A percentile compares a stretch with the other conserved stretches of the same genome.
Conservation (phyloP, 2,797 vertebrate species). For the Crenuchus spilurus region DNA sequence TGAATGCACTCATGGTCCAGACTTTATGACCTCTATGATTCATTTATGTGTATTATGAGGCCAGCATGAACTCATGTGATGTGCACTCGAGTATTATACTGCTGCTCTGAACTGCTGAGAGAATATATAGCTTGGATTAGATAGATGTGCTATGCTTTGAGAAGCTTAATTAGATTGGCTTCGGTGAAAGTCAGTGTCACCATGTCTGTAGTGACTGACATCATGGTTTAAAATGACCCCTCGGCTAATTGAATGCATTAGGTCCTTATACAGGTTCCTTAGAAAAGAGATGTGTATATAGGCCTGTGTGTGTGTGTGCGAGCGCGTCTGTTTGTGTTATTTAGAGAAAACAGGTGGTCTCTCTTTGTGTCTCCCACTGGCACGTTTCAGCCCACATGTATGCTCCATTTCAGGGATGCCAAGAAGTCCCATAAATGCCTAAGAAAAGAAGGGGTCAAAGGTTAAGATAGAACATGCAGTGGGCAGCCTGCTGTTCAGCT, state of each 20-base stretch:
- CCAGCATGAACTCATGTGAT: slow-evolving; percentile 21
- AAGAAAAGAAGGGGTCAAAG: slow-evolving; percentile 36
- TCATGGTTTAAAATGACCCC: slow-evolving; percentile 39
- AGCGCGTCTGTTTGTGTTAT: too few species aligned
- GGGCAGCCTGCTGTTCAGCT: slow-evolving; percentile 10
- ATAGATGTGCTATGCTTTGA: slow-evolving; percentile 16
- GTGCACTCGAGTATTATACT: neutral
- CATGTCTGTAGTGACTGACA: slow-evolving; percentile 27
- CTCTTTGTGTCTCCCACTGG: slow-evolving; percentile 44
- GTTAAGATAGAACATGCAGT: slow-evolving; percentile 7
- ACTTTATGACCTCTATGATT: slow-evolving; percentile 5
- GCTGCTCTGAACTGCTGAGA: slow-evolving; percentile 7
- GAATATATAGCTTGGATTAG: slow-evolving; percentile 12
- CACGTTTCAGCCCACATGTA: slow-evolving; percentile 27
- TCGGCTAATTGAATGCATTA: slow-evolving; percentile 41
- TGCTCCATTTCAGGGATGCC: slow-evolving; percentile 26
- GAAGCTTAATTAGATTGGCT: slow-evolving; percentile 21
- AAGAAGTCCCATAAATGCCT: slow-evolving; percentile 24
- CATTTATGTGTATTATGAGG: neutral
- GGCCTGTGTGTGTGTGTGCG: slow-evolving; percentile 20
- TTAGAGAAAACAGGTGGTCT: slow-evolving; percentile 51
- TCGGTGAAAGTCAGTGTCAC: slow-evolving; percentile 2
- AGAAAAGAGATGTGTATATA: neutral
- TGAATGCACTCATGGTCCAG: neutral
- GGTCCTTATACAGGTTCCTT: slow-evolving; percentile 9